Conservation (phyloP, 2,888 invertebrate species). For the Pogonocherus hispidulus region DNA sequence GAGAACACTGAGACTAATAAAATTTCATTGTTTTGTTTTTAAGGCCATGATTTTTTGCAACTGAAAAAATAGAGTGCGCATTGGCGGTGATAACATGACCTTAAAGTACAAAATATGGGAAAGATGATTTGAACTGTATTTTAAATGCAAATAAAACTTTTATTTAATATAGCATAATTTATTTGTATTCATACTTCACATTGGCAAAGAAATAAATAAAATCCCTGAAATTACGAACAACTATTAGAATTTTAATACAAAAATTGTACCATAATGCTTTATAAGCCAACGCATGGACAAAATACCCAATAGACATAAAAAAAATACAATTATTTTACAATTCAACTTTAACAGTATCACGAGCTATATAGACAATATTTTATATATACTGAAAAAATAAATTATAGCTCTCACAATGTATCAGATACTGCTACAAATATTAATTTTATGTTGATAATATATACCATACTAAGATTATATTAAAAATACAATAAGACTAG, state of each 20-base stretch:
- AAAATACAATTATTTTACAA: conserved; percentile 5
- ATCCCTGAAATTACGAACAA: conserved; percentile 29
- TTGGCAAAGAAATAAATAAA: conserved; percentile 40
- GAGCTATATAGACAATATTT: neutral
- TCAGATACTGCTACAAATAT: neutral
- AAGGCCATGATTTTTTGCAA: too few species aligned
- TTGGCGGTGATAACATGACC: too few species aligned
- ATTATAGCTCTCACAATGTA: conserved; percentile 9
- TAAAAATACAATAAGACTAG: conserved; percentile 39
- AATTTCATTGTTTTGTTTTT: too few species aligned
- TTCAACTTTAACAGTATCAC: conserved; percentile 9
- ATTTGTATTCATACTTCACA: conserved; percentile 38
- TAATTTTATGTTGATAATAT: conserved; percentile 16
- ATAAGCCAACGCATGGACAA: conserved; percentile 31
- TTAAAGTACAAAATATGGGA: too few species aligned
- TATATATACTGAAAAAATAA: neutral
- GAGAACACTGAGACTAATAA: too few species aligned
- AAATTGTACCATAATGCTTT: conserved; percentile 31
- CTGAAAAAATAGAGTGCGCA: too few species aligned
- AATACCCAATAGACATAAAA: conserved; percentile 25
- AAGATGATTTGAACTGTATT: too few species aligned
- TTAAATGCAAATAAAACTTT: neutral
- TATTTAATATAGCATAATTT: conserved; percentile 24
- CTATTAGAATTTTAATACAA: conserved; percentile 22
- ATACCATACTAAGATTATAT: conserved; percentile 18